phyloP scores from a whole-genome alignment of 2,888 invertebrate species.

The Omphaloscelis lunosa region DNA sequence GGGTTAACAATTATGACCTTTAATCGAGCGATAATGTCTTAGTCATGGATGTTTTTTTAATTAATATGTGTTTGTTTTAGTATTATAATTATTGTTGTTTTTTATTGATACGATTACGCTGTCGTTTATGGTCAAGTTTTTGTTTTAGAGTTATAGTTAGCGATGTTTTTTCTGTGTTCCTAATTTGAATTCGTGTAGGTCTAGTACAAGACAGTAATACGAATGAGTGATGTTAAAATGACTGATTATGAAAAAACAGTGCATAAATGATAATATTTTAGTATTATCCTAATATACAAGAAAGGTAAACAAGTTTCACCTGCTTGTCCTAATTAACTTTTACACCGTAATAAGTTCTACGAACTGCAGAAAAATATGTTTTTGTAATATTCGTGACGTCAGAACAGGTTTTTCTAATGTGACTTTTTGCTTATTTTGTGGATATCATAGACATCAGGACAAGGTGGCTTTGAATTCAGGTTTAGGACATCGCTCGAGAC shows the following conservation, averaged over 20 bases:
- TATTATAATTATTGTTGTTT: slow-evolving; percentile 30
- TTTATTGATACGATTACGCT: slow-evolving; percentile 24
- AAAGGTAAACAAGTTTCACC: slow-evolving; percentile 49
- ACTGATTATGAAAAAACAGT: background rate
- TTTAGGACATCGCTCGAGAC: slow-evolving; percentile 1
- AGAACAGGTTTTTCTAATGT: slow-evolving; percentile 32
- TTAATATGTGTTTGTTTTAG: slow-evolving; percentile 54
- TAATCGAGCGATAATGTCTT: slow-evolving; percentile 59
- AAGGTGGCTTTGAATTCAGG: slow-evolving; percentile 48
- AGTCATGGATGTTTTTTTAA: slow-evolving; percentile 58
- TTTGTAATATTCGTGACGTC: slow-evolving; percentile 37
- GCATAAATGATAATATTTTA: slow-evolving; percentile 40
- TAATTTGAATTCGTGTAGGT: slow-evolving; percentile 47
- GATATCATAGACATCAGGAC: slow-evolving; percentile 40
- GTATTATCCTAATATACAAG: slow-evolving; percentile 36
- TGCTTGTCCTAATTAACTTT: slow-evolving; percentile 56
- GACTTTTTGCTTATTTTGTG: slow-evolving; percentile 36
- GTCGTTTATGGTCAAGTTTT: slow-evolving; percentile 8
- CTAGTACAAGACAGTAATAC: slow-evolving; percentile 17
- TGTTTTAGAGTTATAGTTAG: slow-evolving; percentile 4
- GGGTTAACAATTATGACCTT: slow-evolving; percentile 66
- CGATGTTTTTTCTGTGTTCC: slow-evolving; percentile 8
- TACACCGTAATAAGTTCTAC: slow-evolving; percentile 44
- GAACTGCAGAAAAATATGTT: slow-evolving; percentile 25
- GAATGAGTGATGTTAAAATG: too few species aligned